Percentiles rank a stretch among this genome's conserved stretches.
Evolutionary conservation across 2,888 invertebrate genomes (phyloP).

Genomic region (Panzeria rudis): DNA sequence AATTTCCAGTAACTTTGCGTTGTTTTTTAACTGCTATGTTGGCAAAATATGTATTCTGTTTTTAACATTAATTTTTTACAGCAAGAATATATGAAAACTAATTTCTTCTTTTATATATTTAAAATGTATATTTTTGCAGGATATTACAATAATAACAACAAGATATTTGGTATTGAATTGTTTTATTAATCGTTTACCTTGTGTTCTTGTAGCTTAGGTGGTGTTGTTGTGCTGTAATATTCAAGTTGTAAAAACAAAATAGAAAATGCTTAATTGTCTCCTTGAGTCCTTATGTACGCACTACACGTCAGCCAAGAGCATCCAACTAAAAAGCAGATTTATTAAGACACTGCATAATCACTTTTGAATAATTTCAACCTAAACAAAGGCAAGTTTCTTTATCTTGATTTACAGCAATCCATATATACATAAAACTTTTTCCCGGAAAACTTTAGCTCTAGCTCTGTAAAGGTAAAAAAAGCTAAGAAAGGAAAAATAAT

Average conservation of each 20-base stretch:
- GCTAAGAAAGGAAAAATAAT: slow-evolving; percentile 29
- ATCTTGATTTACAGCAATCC: slow-evolving; percentile 71
- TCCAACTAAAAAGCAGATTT: slow-evolving; percentile 70
- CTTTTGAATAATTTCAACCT: slow-evolving; percentile 69
- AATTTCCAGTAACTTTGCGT: slow-evolving; percentile 40
- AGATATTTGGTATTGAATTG: slow-evolving; percentile 57
- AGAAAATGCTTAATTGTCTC: slow-evolving; percentile 67
- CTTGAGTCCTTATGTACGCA: slow-evolving; percentile 73
- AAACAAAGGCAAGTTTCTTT: slow-evolving; percentile 72
- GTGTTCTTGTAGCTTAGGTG: slow-evolving; percentile 87
- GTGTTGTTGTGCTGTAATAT: slow-evolving; percentile 74
- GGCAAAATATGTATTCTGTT: slow-evolving; percentile 51
- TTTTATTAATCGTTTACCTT: slow-evolving; percentile 76
- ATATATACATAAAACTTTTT: slow-evolving; percentile 65
- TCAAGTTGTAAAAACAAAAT: slow-evolving; percentile 65
- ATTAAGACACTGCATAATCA: slow-evolving; percentile 67
- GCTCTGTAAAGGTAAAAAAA: slow-evolving; percentile 60
- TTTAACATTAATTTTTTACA: slow-evolving; percentile 63
- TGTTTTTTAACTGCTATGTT: slow-evolving; percentile 3
- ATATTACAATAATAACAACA: slow-evolving; percentile 50
- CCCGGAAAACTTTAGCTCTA: slow-evolving; percentile 69
- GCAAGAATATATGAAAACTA: slow-evolving; percentile 58
- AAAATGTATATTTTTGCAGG: slow-evolving; percentile 56
- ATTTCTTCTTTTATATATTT: slow-evolving; percentile 42
- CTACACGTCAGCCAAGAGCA: slow-evolving; percentile 71